Evolutionary conservation across 2,113 vertebrate species (phyloP).

Genomic region (Neomonachus schauinslandi): DNA sequence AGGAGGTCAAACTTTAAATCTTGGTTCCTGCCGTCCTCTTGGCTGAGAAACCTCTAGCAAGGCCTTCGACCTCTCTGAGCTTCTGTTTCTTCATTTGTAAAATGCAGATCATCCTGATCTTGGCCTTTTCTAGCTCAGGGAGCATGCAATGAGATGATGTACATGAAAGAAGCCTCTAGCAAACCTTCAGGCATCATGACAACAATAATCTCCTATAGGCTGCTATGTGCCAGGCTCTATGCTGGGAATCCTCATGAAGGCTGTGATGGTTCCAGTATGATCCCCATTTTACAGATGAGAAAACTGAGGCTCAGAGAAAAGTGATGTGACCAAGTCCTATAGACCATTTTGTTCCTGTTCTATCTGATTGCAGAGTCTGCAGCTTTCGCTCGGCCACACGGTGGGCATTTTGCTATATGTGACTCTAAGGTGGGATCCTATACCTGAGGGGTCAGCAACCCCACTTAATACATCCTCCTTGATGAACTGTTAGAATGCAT

Average conservation of each 20-base stretch:
- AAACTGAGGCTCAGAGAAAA: constrained; percentile 1
- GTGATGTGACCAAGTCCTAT: not conserved
- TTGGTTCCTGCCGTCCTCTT: not conserved
- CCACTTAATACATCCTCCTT: constrained; percentile 25
- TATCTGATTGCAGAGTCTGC: not conserved
- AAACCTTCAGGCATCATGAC: not conserved
- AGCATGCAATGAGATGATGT: not conserved
- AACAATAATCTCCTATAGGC: not conserved
- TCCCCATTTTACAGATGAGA: not conserved
- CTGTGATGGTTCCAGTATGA: not conserved
- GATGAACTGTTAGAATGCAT: constrained; percentile 35
- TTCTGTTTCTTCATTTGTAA: not conserved
- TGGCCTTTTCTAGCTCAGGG: not conserved
- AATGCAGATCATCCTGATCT: not conserved
- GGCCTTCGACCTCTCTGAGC: not conserved
- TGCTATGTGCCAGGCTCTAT: not conserved
- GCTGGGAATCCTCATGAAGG: not conserved
- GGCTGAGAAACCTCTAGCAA: not conserved
- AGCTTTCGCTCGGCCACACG: not conserved
- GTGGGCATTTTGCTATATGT: not conserved
- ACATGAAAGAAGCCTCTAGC: not conserved
- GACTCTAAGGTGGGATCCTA: not conserved
- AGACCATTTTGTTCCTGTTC: not conserved
- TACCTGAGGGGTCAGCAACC: not conserved
- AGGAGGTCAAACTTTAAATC: not conserved